These are phyloP conservation scores for Uropetala carovei DNA, from an alignment of 2,888 invertebrate species.

Conservation along the genomic window DNA sequence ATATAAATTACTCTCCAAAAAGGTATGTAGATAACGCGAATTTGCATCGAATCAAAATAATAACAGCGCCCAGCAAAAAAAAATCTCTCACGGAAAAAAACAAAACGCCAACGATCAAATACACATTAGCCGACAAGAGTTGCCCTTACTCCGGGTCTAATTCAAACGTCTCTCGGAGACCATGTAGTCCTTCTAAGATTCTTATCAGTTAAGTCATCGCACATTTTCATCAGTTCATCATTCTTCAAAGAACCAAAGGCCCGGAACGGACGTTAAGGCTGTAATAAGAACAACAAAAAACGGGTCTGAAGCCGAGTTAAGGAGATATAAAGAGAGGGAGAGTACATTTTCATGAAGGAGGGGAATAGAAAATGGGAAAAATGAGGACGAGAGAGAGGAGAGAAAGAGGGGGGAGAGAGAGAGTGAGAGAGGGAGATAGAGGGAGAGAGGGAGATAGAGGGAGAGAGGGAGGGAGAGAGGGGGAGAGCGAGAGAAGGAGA, in stretches of 20 bases:
- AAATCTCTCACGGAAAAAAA: too few relatives aligned
- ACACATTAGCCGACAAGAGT: background rate
- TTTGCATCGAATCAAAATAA: too few relatives aligned
- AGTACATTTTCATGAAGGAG: background rate
- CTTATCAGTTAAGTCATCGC: slow-evolving; percentile 40
- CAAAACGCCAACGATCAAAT: background rate
- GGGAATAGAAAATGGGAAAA: background rate
- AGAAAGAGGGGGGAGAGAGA: too few relatives aligned
- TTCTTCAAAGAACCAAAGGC: slow-evolving; percentile 36
- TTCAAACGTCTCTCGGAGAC: background rate
- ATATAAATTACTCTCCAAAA: too few relatives aligned
- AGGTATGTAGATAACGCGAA: too few relatives aligned
- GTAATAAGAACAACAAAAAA: background rate
- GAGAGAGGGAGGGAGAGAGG: too few relatives aligned
- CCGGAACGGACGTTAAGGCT: background rate
- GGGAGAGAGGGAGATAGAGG: too few relatives aligned
- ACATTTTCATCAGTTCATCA: slow-evolving; percentile 31
- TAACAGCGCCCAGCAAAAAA: too few relatives aligned
- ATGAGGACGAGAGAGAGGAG: background rate
- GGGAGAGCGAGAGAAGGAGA: too few relatives aligned
- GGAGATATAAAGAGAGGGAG: background rate
- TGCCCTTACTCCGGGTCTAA: background rate
- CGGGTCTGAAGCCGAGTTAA: background rate
- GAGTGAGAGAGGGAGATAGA: background rate
- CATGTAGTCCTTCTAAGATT: background rate